Evolutionary conservation across 2,797 vertebrate species (phyloP).

Genomic region (Notolepis coatsorum): DNA sequence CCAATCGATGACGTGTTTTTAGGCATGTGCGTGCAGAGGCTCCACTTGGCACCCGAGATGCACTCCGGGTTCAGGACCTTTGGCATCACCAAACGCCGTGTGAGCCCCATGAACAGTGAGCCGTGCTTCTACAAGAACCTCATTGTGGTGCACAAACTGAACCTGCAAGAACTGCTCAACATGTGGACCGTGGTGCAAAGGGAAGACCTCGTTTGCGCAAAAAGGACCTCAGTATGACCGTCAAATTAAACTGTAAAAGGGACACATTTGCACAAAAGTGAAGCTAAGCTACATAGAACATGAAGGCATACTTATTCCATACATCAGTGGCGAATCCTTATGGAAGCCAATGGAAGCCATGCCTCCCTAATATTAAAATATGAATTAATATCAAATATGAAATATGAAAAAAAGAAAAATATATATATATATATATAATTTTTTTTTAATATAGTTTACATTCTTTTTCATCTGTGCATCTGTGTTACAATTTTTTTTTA

Average conservation of each 20-base stretch:
- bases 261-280: no score
- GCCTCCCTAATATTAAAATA: no score
- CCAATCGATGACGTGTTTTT: conserved; percentile 84
- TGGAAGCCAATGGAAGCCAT: no score
- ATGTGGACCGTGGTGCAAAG: conserved; percentile 76
- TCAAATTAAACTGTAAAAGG: no score
- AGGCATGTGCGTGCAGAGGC: conserved; percentile 77
- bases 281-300: no score
- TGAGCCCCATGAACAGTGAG: conserved; percentile 69
- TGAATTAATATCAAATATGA: no score
- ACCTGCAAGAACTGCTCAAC: conserved; percentile 68
- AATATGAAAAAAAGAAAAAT: no score
- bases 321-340: no score
- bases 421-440: no score
- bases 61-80: conserved; percentile 75
- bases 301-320: neutral
- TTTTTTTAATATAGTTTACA: no score
- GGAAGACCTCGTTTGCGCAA: conserved; percentile 64
- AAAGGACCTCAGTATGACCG: conserved; percentile 37
- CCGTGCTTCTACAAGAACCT: conserved; percentile 79
- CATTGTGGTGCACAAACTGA: conserved; percentile 80
- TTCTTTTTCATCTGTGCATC: no score
- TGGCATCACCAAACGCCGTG: conserved; percentile 58
- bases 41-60: conserved; percentile 61
- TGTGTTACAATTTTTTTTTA: no score